Conservation (phyloP, 23 tunicate genomes). For the Trididemnum miniatum region DNA sequence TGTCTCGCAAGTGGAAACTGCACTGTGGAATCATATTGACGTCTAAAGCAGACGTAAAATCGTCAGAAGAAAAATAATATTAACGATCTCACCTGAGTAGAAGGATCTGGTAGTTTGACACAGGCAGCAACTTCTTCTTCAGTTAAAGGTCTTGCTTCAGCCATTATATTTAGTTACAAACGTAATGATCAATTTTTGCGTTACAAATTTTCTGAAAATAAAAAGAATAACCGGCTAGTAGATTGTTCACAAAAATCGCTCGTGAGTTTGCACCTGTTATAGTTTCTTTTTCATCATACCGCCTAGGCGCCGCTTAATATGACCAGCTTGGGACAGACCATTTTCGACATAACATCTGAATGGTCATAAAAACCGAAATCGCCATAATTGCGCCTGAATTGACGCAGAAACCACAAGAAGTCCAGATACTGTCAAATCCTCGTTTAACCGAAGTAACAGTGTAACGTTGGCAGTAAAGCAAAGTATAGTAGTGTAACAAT, state of each 20-base stretch:
- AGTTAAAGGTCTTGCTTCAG: neutral
- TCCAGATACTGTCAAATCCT: neutral
- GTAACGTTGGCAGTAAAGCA: neutral
- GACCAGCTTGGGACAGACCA: neutral
- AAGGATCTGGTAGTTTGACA: neutral
- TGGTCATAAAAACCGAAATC: neutral
- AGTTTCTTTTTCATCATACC: too few species aligned
- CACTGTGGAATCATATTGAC: too few species aligned
- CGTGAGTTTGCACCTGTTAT: too few species aligned
- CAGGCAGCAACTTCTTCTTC: neutral
- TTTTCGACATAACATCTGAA: neutral
- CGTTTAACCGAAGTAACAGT: neutral
- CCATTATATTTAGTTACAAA: conserved; percentile 1
- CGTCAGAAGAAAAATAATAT: too few species aligned
- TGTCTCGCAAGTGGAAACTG: too few species aligned
- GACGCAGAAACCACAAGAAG: neutral
- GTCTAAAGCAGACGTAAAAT: too few species aligned
- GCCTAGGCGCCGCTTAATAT: neutral
- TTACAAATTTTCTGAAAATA: too few species aligned
- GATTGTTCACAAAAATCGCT: too few species aligned
- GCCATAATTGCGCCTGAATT: neutral
- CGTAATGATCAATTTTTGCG: too few species aligned
- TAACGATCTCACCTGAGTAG: conserved; percentile 23
- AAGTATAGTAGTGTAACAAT: neutral
- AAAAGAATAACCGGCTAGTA: too few species aligned